A percentile compares a stretch with the other conserved stretches of the same genome.
Evolutionary conservation across 2,888 invertebrate genomes (phyloP).

Genomic region (Augiades crinisus): DNA sequence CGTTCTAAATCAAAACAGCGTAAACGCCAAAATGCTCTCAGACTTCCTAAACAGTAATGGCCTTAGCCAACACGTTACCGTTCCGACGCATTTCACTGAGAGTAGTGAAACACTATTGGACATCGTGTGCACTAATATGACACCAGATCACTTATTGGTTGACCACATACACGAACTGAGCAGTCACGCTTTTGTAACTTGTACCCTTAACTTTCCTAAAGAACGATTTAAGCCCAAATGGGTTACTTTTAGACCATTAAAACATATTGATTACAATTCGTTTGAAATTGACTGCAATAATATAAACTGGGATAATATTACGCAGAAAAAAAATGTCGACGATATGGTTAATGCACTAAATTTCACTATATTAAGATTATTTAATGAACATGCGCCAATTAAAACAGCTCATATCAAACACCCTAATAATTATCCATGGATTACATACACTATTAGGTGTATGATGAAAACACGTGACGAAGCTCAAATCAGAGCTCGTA

Average conservation of each 20-base stretch:
- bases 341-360: not conserved
- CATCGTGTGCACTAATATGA: too few relatives aligned
- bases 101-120: too few relatives aligned
- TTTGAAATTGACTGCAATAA: not conserved
- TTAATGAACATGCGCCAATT: not conserved
- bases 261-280: not conserved
- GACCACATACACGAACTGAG: too few relatives aligned
- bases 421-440: not conserved
- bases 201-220: too few relatives aligned
- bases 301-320: not conserved
- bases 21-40: too few relatives aligned
- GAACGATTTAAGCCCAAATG: not conserved
- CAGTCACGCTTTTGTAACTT: too few relatives aligned
- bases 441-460: constrained; percentile 7
- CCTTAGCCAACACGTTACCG: too few relatives aligned
- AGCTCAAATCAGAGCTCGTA: not conserved
- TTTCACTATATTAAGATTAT: not conserved
- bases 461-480: constrained; percentile 12
- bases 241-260: not conserved
- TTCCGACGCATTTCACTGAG: too few relatives aligned
- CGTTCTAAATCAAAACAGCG: too few relatives aligned
- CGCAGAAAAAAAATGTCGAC: not conserved
- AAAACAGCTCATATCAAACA: not conserved
- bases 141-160: too few relatives aligned
- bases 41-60: too few relatives aligned